phyloP scores from a whole-genome alignment of 2,113 vertebrate species.

The Pelobates fuscus region DNA sequence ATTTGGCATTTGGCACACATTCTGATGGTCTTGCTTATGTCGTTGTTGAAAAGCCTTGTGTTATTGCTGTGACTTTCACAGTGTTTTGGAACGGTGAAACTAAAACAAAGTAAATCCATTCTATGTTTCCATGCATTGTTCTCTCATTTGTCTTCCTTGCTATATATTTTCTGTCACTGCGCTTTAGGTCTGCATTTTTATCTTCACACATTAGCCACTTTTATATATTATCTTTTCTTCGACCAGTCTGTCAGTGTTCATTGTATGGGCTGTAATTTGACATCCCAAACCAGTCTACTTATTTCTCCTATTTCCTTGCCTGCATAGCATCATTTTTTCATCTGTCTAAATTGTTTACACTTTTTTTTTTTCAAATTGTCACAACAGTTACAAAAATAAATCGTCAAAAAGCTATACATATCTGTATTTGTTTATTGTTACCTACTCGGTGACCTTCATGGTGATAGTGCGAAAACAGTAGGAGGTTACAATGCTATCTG shows the following conservation, averaged over 20 bases:
- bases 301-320: slow-evolving; percentile 8
- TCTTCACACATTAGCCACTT: slow-evolving; percentile 41
- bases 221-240: slow-evolving; percentile 41
- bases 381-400: slow-evolving; percentile 8
- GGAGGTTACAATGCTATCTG: neutral
- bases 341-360: slow-evolving; percentile 7
- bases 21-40: neutral
- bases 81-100: slow-evolving; percentile 9
- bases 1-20: neutral
- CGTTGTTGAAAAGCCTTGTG: neutral
- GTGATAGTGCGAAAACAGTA: neutral
- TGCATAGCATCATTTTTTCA: slow-evolving; percentile 4
- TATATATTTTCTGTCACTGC: slow-evolving; percentile 30
- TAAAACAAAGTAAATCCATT: slow-evolving; percentile 23
- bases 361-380: neutral
- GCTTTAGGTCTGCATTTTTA: slow-evolving; percentile 39
- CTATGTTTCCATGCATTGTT: slow-evolving; percentile 17
- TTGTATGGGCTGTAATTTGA: slow-evolving; percentile 21
- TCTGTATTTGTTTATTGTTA: slow-evolving; percentile 2
- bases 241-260: slow-evolving; percentile 43
- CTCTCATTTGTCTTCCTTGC: slow-evolving; percentile 43
- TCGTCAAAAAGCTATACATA: neutral
- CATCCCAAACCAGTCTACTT: slow-evolving; percentile 22
- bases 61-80: neutral
- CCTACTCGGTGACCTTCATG: slow-evolving; percentile 4